Conservation (phyloP, 2,888 invertebrate genomes). For the Heliconius sara region DNA sequence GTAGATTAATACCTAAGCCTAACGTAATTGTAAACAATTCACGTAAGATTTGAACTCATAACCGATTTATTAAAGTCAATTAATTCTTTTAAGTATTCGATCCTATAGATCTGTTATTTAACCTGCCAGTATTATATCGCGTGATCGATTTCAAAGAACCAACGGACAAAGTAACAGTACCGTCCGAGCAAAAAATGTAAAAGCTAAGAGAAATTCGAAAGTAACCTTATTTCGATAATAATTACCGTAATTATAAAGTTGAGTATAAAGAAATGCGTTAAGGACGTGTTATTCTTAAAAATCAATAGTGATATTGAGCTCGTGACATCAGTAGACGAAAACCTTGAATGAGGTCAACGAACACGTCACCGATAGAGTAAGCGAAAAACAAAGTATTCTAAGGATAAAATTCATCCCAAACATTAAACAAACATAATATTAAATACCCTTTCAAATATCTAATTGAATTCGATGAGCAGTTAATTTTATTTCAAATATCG, state of each 20-base stretch:
- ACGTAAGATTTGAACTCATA: not conserved
- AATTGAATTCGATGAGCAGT: no score
- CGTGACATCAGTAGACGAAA: conserved; percentile 43
- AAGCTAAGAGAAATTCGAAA: conserved; percentile 17
- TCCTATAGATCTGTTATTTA: not conserved
- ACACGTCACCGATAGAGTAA: conserved; percentile 52
- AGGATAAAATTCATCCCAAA: not conserved
- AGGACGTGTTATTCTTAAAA: not conserved
- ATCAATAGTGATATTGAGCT: not conserved
- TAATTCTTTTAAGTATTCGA: not conserved
- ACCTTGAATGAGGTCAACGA: conserved; percentile 55
- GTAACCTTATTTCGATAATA: conserved; percentile 12
- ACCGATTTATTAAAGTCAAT: not conserved
- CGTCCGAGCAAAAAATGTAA: not conserved
- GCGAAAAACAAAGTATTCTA: not conserved
- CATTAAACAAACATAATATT: not conserved
- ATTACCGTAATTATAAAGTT: not conserved
- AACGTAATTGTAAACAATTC: not conserved
- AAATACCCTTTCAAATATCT: not conserved
- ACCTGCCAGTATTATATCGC: not conserved
- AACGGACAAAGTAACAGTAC: conserved; percentile 14
- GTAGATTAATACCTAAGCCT: not conserved
- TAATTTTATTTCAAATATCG: not conserved
- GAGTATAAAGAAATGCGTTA: not conserved
- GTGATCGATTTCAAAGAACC: not conserved